Conservation (phyloP, 30 jellyfish, hydroid and myxozoan species). For the Pseudorhiza aurosa region DNA sequence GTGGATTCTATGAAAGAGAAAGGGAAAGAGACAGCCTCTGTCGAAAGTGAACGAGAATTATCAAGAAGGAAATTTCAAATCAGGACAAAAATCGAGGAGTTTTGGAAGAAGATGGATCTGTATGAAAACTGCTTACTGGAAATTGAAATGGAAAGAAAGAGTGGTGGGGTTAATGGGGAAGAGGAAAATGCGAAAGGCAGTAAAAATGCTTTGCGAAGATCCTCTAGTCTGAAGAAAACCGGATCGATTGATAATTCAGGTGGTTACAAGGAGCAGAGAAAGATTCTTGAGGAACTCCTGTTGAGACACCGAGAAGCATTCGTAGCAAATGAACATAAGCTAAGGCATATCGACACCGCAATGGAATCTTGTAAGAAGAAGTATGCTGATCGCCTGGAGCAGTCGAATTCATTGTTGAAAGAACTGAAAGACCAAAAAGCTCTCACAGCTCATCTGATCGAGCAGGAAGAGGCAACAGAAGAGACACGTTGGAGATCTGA, state of each 20-base stretch:
- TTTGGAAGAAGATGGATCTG: conserved; percentile 94
- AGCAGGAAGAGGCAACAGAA: conserved; percentile 40
- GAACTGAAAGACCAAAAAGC: conserved; percentile 65
- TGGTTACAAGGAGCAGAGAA: conserved; percentile 24
- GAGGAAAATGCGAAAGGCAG: background rate
- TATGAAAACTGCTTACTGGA: conserved; percentile 78
- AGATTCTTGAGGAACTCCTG: conserved; percentile 60
- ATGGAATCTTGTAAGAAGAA: conserved; percentile 45
- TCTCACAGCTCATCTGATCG: conserved; percentile 36
- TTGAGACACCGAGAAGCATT: conserved; percentile 56
- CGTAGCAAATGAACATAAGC: conserved; percentile 10
- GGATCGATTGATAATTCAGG: background rate
- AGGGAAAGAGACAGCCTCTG: conserved; percentile 21
- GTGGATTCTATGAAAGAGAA: conserved; percentile 48
- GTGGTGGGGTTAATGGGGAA: conserved; percentile 2
- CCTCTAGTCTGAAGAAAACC: background rate
- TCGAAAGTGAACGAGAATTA: conserved; percentile 56
- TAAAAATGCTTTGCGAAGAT: background rate
- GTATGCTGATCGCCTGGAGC: conserved; percentile 38
- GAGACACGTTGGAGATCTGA: conserved; percentile 21
- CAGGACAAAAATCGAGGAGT: conserved; percentile 81
- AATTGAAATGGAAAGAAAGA: conserved; percentile 63
- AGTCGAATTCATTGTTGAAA: conserved; percentile 29
- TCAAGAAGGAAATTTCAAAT: conserved; percentile 71
- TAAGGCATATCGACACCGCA: conserved; percentile 38